Evolutionary conservation across 2,888 invertebrate species (phyloP).

Genomic region (Heliconius hortense): DNA sequence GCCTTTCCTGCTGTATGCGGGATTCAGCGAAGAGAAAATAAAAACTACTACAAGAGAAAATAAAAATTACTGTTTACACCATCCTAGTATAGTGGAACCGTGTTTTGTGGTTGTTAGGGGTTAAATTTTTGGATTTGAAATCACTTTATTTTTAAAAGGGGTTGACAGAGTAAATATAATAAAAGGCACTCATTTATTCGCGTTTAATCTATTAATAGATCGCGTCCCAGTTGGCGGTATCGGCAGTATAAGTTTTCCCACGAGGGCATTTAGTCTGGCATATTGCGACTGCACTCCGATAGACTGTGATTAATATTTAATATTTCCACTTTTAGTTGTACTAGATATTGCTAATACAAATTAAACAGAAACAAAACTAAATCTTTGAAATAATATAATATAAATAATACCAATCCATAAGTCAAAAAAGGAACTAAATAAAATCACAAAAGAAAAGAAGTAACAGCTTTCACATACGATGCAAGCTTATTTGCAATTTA

Average conservation of each 20-base stretch:
- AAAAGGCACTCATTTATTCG: background rate
- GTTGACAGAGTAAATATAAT: background rate
- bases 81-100: too few relatives aligned
- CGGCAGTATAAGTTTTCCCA: constrained; percentile 7
- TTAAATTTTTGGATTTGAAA: too few relatives aligned
- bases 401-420: background rate
- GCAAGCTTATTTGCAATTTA: constrained; percentile 29
- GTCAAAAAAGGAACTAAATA: background rate
- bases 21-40: too few relatives aligned
- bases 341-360: background rate
- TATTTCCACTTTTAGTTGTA: background rate
- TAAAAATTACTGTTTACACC: too few relatives aligned
- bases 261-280: background rate
- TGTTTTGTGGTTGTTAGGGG: too few relatives aligned
- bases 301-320: constrained; percentile 7
- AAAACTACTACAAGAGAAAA: too few relatives aligned
- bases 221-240: background rate
- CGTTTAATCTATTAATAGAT: background rate
- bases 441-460: constrained; percentile 24
- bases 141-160: background rate
- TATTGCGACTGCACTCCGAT: background rate
- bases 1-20: too few relatives aligned
- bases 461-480: constrained; percentile 28
- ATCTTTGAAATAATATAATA: background rate
- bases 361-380: background rate